Evolutionary conservation across 2,113 vertebrate genomes (phyloP).

Genomic region (Ictidomys tridecemlineatus): DNA sequence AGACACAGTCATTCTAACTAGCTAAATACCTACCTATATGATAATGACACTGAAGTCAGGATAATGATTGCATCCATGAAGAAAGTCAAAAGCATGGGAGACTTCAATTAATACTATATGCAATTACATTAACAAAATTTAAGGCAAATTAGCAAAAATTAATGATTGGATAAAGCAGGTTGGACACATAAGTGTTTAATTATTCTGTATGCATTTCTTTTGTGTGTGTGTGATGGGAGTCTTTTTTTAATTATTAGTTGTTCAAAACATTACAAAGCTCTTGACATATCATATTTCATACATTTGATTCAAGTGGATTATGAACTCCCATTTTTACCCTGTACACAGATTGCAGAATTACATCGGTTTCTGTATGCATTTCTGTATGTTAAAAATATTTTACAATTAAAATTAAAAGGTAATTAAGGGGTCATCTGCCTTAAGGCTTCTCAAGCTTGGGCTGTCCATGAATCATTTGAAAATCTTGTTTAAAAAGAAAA

Average conservation of each 20-base stretch:
- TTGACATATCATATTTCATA: too few relatives aligned
- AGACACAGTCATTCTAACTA: background rate
- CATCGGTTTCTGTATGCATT: background rate
- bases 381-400: background rate
- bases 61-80: background rate
- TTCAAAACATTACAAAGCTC: too few relatives aligned
- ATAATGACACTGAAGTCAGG: background rate
- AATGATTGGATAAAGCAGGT: background rate
- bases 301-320: too few relatives aligned
- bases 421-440: background rate
- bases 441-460: background rate
- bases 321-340: too few relatives aligned
- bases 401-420: conserved; percentile 32
- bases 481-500: background rate
- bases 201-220: background rate
- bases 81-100: background rate
- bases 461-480: background rate
- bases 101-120: background rate
- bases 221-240: too few relatives aligned
- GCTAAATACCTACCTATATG: background rate
- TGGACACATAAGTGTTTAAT: background rate
- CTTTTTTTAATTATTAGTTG: too few relatives aligned
- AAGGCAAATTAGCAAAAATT: conserved; percentile 33
- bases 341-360: too few relatives aligned
- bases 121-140: background rate